A percentile compares a stretch with the other conserved stretches of the same genome.
phyloP scores from a whole-genome alignment of 2,797 vertebrate genomes.

The Borostomias antarcticus region DNA sequence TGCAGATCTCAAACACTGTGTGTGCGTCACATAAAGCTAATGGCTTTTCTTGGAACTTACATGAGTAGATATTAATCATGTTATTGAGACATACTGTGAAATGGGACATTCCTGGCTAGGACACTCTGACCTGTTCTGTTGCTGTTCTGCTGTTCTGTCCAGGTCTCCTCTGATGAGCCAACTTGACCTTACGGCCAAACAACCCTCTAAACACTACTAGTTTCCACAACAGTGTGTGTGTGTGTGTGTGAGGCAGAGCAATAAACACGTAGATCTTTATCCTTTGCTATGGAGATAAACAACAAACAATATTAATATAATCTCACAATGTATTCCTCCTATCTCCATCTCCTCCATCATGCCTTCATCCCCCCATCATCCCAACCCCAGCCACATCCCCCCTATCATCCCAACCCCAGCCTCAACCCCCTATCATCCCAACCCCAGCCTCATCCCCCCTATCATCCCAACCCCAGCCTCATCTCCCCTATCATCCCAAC shows the following conservation, averaged over 20 bases:
- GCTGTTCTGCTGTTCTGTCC: too few relatives aligned
- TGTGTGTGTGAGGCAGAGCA: neutral
- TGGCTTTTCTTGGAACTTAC: too few relatives aligned
- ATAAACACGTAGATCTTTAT: neutral
- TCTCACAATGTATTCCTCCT: neutral
- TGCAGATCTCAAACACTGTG: too few relatives aligned
- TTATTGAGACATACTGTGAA: too few relatives aligned
- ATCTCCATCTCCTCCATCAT: neutral
- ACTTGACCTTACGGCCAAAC: too few relatives aligned
- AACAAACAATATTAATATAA: neutral
- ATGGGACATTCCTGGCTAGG: too few relatives aligned
- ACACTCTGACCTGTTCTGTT: too few relatives aligned
- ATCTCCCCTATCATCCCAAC: neutral
- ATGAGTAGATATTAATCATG: too few relatives aligned
- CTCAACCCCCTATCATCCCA: neutral
- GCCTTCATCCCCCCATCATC: neutral
- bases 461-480: neutral
- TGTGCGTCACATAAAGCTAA: too few relatives aligned
- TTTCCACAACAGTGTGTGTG: too few relatives aligned
- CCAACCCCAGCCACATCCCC: neutral
- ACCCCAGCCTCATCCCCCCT: neutral
- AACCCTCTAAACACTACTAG: too few relatives aligned
- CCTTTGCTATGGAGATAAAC: conserved; percentile 8
- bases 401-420: conserved; percentile 11
- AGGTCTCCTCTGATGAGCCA: neutral